Evolutionary conservation across 2,113 vertebrate species (phyloP).

Genomic region (Callorhinus ursinus): DNA sequence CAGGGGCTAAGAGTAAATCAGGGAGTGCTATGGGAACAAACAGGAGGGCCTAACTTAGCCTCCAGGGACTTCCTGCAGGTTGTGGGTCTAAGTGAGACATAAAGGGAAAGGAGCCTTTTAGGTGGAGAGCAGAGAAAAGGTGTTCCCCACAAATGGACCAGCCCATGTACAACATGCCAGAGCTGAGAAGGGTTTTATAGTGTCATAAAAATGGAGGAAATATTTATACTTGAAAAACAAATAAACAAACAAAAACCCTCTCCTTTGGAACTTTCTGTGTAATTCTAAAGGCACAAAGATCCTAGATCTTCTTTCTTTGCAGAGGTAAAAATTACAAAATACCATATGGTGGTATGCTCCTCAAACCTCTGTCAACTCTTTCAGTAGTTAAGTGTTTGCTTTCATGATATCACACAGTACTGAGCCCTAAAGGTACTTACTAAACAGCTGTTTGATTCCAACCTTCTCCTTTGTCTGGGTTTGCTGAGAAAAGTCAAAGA

Average conservation of each 20-base stretch:
- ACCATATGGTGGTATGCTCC: not conserved
- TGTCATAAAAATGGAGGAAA: not conserved
- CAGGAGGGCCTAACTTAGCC: not conserved
- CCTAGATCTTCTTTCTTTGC: not conserved
- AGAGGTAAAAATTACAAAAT: slow-evolving; percentile 1
- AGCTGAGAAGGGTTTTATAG: not conserved
- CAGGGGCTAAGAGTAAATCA: not conserved
- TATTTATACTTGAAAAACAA: slow-evolving; percentile 10
- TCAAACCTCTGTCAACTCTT: not conserved
- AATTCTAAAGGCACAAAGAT: not conserved
- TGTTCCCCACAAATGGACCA: not conserved
- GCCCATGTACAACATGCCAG: not conserved
- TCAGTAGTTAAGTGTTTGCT: not conserved
- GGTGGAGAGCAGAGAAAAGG: not conserved
- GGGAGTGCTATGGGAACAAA: not conserved
- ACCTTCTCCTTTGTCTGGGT: not conserved
- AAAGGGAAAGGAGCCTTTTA: not conserved
- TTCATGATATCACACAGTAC: not conserved
- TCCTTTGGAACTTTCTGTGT: not conserved
- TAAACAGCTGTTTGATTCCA: slow-evolving; percentile 7
- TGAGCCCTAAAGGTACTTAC: not conserved
- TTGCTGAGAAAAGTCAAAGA: not conserved
- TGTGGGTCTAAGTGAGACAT: not conserved
- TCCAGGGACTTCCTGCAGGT: not conserved
- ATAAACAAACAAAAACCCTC: not conserved